Conservation (phyloP, 1,140 invertebrate genomes). For the Saxidomus purpurata region DNA sequence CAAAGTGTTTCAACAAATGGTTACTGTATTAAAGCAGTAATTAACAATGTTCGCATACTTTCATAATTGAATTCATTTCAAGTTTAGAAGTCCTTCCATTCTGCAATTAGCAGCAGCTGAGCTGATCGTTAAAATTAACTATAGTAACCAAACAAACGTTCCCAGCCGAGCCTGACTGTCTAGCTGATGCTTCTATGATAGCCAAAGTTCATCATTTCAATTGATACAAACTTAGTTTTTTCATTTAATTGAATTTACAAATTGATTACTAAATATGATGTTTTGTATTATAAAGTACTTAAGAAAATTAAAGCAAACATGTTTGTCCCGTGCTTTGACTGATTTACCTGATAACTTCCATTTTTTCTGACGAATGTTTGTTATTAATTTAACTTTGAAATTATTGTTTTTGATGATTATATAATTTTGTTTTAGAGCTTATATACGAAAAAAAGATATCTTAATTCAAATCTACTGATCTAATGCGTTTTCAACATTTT, state of each 20-base stretch:
- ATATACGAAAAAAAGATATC: background rate
- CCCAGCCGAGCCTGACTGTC: background rate
- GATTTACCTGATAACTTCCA: background rate
- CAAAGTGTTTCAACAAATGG: too few relatives aligned
- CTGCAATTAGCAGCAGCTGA: too few relatives aligned
- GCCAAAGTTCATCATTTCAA: background rate
- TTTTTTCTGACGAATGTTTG: background rate
- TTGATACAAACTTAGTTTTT: background rate
- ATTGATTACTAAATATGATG: slow-evolving; percentile 17
- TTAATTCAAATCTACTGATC: background rate
- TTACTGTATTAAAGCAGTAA: too few relatives aligned
- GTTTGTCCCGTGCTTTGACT: background rate
- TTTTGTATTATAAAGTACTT: slow-evolving; percentile 4
- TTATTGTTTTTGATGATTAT: slow-evolving; percentile 25
- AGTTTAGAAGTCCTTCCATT: too few relatives aligned
- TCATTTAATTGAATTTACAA: background rate
- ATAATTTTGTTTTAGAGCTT: background rate
- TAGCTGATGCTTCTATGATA: slow-evolving; percentile 4
- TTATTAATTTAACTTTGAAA: slow-evolving; percentile 7
- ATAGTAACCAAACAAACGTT: background rate
- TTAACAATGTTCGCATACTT: too few relatives aligned
- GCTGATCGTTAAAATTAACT: too few relatives aligned
- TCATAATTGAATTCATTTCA: too few relatives aligned
- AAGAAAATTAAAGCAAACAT: background rate
- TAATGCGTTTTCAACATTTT: background rate